Conservation (phyloP, 2,113 vertebrate genomes). For the Chrysemys picta region DNA sequence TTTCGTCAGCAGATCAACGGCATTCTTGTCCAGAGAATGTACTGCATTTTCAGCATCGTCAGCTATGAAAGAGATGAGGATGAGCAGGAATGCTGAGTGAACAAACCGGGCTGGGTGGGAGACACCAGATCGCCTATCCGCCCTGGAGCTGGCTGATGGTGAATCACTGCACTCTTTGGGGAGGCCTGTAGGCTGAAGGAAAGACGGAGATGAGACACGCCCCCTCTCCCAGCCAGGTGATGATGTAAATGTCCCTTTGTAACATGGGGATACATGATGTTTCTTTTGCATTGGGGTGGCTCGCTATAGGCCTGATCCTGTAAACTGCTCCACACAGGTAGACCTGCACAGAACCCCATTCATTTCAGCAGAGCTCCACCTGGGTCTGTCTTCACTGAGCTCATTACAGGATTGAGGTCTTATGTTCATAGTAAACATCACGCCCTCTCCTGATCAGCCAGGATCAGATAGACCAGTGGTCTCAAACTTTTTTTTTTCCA, state of each 20-base stretch:
- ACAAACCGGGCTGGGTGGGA: not conserved
- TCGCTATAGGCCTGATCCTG: not conserved
- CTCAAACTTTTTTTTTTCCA: no score
- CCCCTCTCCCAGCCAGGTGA: not conserved
- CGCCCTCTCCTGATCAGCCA: not conserved
- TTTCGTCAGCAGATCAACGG: constrained; percentile 92
- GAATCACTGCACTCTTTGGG: not conserved
- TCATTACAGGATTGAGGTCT: not conserved
- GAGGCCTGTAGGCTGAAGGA: not conserved
- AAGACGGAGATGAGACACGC: not conserved
- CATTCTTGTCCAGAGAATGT: constrained; percentile 89
- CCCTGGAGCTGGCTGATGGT: no score
- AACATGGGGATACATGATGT: not conserved
- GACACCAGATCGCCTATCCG: not conserved
- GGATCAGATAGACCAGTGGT: not conserved
- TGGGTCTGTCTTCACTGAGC: not conserved
- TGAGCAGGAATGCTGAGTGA: not conserved
- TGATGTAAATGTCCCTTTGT: not conserved
- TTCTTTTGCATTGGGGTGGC: not conserved
- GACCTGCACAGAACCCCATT: not conserved
- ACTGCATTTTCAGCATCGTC: constrained; percentile 92
- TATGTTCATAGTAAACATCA: not conserved
- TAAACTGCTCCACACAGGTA: not conserved
- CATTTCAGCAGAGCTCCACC: not conserved
- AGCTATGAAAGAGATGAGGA: constrained; percentile 91